Percentiles rank a stretch among this genome's conserved stretches.
phyloP scores from a whole-genome alignment of 2,888 invertebrate species.

The Oscheius sp. region DNA sequence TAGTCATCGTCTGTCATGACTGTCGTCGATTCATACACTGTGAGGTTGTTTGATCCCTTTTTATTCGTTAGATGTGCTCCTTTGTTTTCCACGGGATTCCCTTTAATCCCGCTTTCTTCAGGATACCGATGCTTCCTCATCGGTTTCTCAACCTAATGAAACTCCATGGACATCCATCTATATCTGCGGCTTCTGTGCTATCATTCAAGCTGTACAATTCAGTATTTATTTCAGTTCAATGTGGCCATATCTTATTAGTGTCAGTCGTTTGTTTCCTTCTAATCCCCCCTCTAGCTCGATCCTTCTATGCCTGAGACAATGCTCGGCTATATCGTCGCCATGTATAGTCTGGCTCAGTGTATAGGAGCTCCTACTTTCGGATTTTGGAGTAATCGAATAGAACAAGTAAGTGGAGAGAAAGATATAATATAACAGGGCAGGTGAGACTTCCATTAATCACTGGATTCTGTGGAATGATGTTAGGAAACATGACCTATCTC shows the following conservation, averaged over 20 bases:
- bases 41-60: neutral
- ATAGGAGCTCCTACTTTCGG: slow-evolving; percentile 45
- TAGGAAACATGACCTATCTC: slow-evolving; percentile 49
- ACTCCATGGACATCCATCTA: slow-evolving; percentile 53
- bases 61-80: neutral
- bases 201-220: slow-evolving; percentile 51
- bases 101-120: neutral
- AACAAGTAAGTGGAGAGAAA: slow-evolving; percentile 31
- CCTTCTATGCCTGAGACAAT: slow-evolving; percentile 41
- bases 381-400: slow-evolving; percentile 47
- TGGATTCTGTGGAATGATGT: slow-evolving; percentile 46
- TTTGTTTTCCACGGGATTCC: neutral
- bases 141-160: neutral
- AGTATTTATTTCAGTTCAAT: slow-evolving; percentile 48
- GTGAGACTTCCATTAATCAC: slow-evolving; percentile 38
- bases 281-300: slow-evolving; percentile 31
- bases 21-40: neutral
- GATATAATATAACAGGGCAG: neutral
- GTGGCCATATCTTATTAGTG: slow-evolving; percentile 45
- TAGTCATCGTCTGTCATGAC: neutral
- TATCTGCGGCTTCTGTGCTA: slow-evolving; percentile 40
- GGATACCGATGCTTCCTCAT: slow-evolving; percentile 10
- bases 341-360: slow-evolving; percentile 47
- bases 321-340: slow-evolving; percentile 44
- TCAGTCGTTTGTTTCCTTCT: neutral